A percentile compares a stretch with the other conserved stretches of the same genome.
phyloP scores from a whole-genome alignment of 2,113 vertebrate genomes.

The Microcebus griseorufus region DNA sequence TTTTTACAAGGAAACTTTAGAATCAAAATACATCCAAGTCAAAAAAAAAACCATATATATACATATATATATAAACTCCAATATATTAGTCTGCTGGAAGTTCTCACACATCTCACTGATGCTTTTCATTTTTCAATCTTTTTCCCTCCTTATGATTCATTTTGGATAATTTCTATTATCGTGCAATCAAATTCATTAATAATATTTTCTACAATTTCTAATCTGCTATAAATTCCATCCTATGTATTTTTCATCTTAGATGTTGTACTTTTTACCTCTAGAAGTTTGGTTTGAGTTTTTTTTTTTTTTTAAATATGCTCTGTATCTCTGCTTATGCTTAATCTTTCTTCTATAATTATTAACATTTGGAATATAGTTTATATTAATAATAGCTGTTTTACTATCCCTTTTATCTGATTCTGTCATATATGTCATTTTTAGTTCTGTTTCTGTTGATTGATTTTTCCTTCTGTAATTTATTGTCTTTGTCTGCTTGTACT shows the following conservation, averaged over 20 bases:
- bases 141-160: neutral
- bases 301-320: neutral
- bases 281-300: neutral
- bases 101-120: neutral
- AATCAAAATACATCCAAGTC: conserved; percentile 71
- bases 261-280: neutral
- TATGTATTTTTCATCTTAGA: neutral
- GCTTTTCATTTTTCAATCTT: neutral
- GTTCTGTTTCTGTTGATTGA: neutral
- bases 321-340: neutral
- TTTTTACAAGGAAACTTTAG: conserved; percentile 75
- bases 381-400: neutral
- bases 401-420: neutral
- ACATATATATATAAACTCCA: neutral
- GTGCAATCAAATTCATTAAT: neutral
- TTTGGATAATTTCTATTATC: neutral
- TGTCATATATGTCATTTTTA: neutral
- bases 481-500: neutral
- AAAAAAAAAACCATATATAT: neutral
- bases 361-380: neutral
- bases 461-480: neutral
- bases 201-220: neutral
- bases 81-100: neutral
- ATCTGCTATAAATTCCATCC: neutral
- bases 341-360: neutral